Percentiles rank a stretch among this genome's conserved stretches.
Conservation (phyloP, 2,797 vertebrate species). For the Diplodus puntazzo region DNA sequence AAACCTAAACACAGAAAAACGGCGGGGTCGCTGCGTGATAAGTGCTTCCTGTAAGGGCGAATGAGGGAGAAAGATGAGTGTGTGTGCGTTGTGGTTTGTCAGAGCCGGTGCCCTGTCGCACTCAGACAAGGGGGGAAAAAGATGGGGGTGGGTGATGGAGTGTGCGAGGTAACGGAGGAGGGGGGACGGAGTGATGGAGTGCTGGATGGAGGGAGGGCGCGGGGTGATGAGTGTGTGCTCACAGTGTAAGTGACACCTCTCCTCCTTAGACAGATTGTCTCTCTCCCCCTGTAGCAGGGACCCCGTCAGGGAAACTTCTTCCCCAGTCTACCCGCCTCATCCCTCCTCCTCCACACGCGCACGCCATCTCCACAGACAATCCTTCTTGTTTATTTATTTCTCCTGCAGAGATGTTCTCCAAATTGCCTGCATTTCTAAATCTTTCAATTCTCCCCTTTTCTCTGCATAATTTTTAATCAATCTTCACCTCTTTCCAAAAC, state of each 20-base stretch:
- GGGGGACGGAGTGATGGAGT: constrained; percentile 57
- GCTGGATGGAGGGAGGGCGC: constrained; percentile 45
- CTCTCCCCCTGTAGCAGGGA: constrained; percentile 79
- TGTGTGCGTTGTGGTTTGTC: constrained; percentile 60
- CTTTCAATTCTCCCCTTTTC: constrained; percentile 66
- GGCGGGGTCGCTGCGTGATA: constrained; percentile 37
- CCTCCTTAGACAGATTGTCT: constrained; percentile 87
- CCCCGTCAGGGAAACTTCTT: constrained; percentile 73
- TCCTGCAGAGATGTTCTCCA: constrained; percentile 48
- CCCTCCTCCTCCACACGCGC: constrained; percentile 16
- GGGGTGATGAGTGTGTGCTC: constrained; percentile 86
- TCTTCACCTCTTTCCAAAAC: constrained; percentile 62
- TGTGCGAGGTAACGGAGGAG: constrained; percentile 51
- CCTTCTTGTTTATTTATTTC: constrained; percentile 65
- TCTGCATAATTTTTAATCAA: constrained; percentile 74
- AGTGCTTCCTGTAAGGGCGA: constrained; percentile 50
- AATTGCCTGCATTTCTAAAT: constrained; percentile 63
- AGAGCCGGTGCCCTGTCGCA: constrained; percentile 41
- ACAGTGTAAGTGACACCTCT: constrained; percentile 86
- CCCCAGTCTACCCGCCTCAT: constrained; percentile 29
- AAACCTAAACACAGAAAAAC: background rate
- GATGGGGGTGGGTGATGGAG: constrained; percentile 68
- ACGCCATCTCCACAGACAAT: constrained; percentile 25
- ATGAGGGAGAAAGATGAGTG: constrained; percentile 57
- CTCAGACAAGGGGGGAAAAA: constrained; percentile 24